Evolutionary conservation across 1,140 invertebrate genomes (phyloP), one percentile per base, ranked within the genome.

Genomic region (Gerris buenoi): DNA sequence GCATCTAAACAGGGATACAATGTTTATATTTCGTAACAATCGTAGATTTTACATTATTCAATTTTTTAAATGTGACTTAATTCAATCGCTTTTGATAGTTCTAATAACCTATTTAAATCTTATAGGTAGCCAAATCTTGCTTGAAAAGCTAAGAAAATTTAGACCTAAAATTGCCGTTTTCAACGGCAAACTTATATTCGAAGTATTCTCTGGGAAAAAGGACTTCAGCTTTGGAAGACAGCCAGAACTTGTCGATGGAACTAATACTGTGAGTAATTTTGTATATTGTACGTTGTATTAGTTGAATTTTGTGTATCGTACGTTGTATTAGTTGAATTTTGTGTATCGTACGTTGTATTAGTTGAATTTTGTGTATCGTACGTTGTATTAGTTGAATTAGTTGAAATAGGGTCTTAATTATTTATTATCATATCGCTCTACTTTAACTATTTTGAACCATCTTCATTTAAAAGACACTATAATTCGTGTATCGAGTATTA

Each of bases 171-270:
- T 98, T 74, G 95, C 93, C 56, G 95, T 97, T 25, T 98, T 98
- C 77, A 98, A 98, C 83, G 95, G 95, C 5, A 97, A 97, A 82
- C 84, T 97, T 66, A 98, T 97, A 71, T 97, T 96, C 81, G 93
- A 97, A 81, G 91, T 96, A 25, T 97, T 97, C 81, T 92, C 90
- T 66, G 95, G 94, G 10, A 96, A 95, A 78, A 97, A 97, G 77
- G 93, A 97, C 77, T 97, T 97, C 79, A 87, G 90, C 76, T 95
- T 97, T 80, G 95, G 95, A 62, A 88, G 94, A 74, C 95, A 97
- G 77, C 91, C 93, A 0, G 93, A 93, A 76, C 84, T 88, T 33
- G 86, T 97, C 25, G 89, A 94, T 70, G 93, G 92, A 64, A 96
- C 94, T 23, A 91, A 91, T 75, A 96, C 93, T 68, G 93, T 97